Base-by-base conservation (phyloP, 2,113 vertebrate genomes). In the Pangasianodon gigas region DNA sequence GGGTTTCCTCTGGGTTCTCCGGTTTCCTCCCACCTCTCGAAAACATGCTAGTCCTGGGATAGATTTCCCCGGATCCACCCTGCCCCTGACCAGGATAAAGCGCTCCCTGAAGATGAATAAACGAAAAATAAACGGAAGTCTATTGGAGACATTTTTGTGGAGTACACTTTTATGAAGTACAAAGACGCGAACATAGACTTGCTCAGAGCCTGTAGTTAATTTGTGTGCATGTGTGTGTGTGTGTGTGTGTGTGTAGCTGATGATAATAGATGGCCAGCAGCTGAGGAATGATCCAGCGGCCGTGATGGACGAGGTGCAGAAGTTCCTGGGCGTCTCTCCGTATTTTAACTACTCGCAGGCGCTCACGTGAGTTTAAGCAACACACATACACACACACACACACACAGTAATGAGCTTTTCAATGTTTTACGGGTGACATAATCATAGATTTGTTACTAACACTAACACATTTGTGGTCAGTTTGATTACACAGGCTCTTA, bases 181-280 rank as follows among this genome's bases (percentile, higher is more conserved):
- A 44, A 21, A 74, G 6, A 44, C 71, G 32, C 19, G 69, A 32
- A 69, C 69, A 37, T 37, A 75, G 37, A 21, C 21, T 14, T 87
- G 16, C 6, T 29, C 32, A 46, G 41, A 89, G 62, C 29, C n/a
- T 67, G 60, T 18, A 26, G 48, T 84, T 48, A n/a, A 44, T 74
- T 6, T 65, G 46, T 84, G 56, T 83, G 52, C 44, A 9, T 84
- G 56, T 84, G 32, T 65, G 21, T 85, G 48, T 80, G 26, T 90
- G 32, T 88, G 9, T 94, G 79, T 87, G 79, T 89, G 65, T 21
- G 91, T 90, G 16, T 91, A 99, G 98, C 91, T 99, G 93, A 96
- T 98, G 89, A 98, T 99, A 96, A 97, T 99, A 51, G 97, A 99
- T 51, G 98, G 98, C 85, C 98, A 99, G 94, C 98, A 99, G 93